Base-by-base conservation (phyloP, 2,888 invertebrate genomes). In the Campoplex nolae region DNA sequence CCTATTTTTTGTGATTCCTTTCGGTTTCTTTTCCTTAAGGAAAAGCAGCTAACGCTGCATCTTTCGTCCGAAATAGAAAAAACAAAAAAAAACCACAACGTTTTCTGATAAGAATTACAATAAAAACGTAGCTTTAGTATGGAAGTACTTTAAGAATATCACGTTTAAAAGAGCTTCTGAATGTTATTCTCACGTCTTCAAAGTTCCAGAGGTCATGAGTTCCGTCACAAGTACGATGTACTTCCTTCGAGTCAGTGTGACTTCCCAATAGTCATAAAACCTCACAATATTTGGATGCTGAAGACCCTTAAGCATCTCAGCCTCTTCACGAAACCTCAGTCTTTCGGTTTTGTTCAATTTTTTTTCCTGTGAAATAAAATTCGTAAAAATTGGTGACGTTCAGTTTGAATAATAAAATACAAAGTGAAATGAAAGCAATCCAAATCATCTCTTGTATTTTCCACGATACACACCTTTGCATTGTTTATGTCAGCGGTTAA, bases 261-360 rank as follows among this genome's bases (percentile, higher is more conserved):
- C 98, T 95, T 99, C 99, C 99, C 99, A 99, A 95, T 99, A 99
- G 95, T 99, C 99, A 95, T 99, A 99, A 95, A 99, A 99, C 42
- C 99, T 96, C 84, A 99, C 99, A 92, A 99, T 99, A 95, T 99
- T 99, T 28, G 99, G 98, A 95, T 99, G 99, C 94, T 99, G 99
- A 45, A 99, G 96, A 91, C 99, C 99, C 95, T 99, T 99, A 92
- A 99, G 95, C 99, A 99, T 99, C 94, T 99, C 99, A 0, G 99
- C 99, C 94, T 98, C 99, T 94, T 99, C 99, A 28, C 99, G 96
- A 95, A 99, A 99, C 83, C 99, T 96, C 92, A 98, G 97, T 75
- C 99, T 96, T 95, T 99, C 99, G 73, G 97, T 97, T 95, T 99
- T 99, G 95, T 98, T 99, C 89, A 99, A 96, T 95, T 99, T 99